A percentile compares a stretch with the other conserved stretches of the same genome.
These are phyloP conservation scores for Butastur rufipennis DNA, from an alignment of 2,113 vertebrate genomes.

Conservation along the genomic window DNA sequence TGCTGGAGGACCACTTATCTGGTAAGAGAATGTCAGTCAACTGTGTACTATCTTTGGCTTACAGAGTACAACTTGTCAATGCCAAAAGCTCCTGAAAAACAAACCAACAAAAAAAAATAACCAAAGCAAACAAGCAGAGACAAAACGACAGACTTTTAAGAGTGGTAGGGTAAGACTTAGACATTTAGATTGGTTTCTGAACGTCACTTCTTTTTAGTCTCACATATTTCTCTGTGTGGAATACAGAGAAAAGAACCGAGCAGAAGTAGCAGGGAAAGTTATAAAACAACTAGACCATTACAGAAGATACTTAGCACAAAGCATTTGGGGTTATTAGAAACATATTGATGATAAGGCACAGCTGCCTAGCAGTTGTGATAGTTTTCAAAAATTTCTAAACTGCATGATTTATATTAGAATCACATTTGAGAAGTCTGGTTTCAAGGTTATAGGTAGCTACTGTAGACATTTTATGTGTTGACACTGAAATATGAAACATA, in stretches of 20 bases:
- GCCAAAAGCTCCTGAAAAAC: neutral
- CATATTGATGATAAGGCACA: neutral
- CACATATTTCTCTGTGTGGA: neutral
- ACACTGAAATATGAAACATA: neutral
- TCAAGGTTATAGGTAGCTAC: fast-evolving
- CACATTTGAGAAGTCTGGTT: neutral
- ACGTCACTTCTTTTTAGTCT: neutral
- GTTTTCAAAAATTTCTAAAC: neutral
- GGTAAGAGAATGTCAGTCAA: neutral
- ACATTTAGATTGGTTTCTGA: neutral
- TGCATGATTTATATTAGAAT: neutral
- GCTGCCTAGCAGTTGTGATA: neutral
- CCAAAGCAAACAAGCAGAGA: neutral
- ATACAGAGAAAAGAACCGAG: neutral
- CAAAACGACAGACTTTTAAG: no score
- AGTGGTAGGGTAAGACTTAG: neutral
- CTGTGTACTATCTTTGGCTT: neutral
- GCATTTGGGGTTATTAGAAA: neutral
- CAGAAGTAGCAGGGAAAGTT: neutral
- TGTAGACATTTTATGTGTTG: fast-evolving
- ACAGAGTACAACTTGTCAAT: neutral
- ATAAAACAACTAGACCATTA: neutral
- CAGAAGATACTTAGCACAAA: neutral
- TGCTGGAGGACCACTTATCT: neutral
- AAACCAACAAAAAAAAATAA: neutral